Evolutionary conservation across 2,888 invertebrate species (phyloP), one percentile per base, ranked within the genome.

Genomic region (Plagodis pulveraria): DNA sequence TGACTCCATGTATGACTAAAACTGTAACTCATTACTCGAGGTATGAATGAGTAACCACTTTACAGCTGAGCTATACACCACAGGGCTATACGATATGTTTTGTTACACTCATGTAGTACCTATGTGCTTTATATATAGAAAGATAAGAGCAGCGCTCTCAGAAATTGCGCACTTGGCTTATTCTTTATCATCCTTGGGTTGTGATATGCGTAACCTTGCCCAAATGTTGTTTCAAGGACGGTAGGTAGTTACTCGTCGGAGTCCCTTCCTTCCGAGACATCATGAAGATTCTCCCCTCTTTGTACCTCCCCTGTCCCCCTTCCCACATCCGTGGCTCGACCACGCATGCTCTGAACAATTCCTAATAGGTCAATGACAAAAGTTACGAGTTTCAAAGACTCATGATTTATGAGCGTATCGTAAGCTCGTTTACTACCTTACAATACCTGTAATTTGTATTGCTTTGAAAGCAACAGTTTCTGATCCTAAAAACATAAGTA

Each of bases 1-100:
- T 88, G 86, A 87, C 83, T 87, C 74, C 72, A 71, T 59, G 80
- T 79, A 85, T 89, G 89, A 89, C 86, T 89, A 87, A 85, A 87
- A 81, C 75, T 74, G 77, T 80, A 84, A 76, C 76, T 78, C 74
- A 78, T 77, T 77, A 66, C 76, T 67, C 67, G 72, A 70, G 70
- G 70, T 68, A 73, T 66, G 63, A 71, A 67, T 88, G 86, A 88
- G 80, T 87, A 86, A 87, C 74, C 70, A 69, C 52, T 78, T 77
- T 72, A 54, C 65, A 59, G 44, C 50, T 36, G 36, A 10, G 46
- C 58, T 46, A 22, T 22, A 22, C 22, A 2, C 4, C 22, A 22
- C 22, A 22, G 22, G 22, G 22, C 22, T 22, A 22, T 22, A 22
- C 22, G 22, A 22, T 22, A 22, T 4, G 1, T 22, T 22, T 1